Evolutionary conservation across 1,140 invertebrate genomes (phyloP), one percentile per base, ranked within the genome.

Genomic region (Drosophila oshimai): DNA sequence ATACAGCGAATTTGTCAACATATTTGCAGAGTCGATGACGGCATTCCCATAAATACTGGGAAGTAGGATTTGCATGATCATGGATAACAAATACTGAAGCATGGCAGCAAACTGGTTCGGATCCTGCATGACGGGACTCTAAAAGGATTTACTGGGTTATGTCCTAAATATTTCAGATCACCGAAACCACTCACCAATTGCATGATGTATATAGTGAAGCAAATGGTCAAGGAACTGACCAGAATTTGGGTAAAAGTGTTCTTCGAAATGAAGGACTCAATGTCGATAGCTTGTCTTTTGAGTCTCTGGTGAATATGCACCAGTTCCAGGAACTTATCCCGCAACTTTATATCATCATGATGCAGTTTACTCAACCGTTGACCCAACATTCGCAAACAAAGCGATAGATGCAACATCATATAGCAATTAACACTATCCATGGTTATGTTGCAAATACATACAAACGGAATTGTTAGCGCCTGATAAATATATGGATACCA

Each of bases 11-110:
- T 36, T 50, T 6, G 55, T 50, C 20, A 89, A 18, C 6, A 44
- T 54, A 13, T 55, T 29, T 1, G 78, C 61, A 4, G 74, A 54
- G 24, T 75, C n/a, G 9, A 62, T 87, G 0, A 89, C 68, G 17
- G 70, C 70, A 42, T 79, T 87, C 3, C 71, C 74, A 67, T 76
- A 89, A 28, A 88, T 76, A 33, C 74, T 73, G 31, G 84, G 83
- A 13, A 87, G 20, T 17, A 54, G 78, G 26, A 89, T 83, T 49
- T 87, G 53, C 47, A 74, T 45, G 6, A 60, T 50, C 77, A 89
- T 87, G 2, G 75, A 20, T 7, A 53, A 22, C 2, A 72, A 20
- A 61, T 79, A 89, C 45, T 89, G 50, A 3, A 65, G 6, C 74
- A 87, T 76, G 10, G 46, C 68, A 2, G 51, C 29, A 24, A 76